Evolutionary conservation across 2,797 vertebrate species (phyloP).

Genomic region (Holocentrus rufus): DNA sequence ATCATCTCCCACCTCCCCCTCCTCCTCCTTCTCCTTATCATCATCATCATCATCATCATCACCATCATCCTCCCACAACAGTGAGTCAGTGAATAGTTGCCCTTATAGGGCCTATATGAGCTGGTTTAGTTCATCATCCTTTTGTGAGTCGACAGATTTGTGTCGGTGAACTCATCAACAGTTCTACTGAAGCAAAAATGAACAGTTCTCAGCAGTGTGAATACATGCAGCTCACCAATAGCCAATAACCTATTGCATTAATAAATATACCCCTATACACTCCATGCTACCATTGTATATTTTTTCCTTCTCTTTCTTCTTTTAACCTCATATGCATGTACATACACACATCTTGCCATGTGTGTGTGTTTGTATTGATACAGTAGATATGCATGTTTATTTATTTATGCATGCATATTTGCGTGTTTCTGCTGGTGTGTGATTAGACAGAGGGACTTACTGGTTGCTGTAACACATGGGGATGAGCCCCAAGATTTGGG

Average conservation of each 20-base stretch:
- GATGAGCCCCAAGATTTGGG: slow-evolving; percentile 80
- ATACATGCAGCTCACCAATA: no score
- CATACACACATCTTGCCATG: background rate
- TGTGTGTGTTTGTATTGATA: slow-evolving; percentile 22
- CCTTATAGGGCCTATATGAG: background rate
- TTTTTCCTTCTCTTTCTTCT: no score
- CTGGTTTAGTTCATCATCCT: background rate
- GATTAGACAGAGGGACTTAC: slow-evolving; percentile 67
- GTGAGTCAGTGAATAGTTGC: background rate
- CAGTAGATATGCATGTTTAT: background rate
- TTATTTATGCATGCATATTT: slow-evolving; percentile 4
- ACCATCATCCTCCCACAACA: background rate
- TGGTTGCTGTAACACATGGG: slow-evolving; percentile 79
- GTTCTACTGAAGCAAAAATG: background rate
- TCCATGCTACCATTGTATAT: no score
- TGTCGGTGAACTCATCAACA: background rate
- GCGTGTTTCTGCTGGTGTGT: slow-evolving; percentile 11
- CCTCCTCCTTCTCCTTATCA: background rate
- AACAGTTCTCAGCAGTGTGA: no score
- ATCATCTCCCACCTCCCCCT: background rate
- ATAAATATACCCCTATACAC: no score
- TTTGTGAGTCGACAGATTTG: background rate
- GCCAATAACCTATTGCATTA: no score
- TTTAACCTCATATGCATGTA: no score
- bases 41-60: background rate